phyloP scores from a whole-genome alignment of 1,140 invertebrate species.

The Drosophila grimshawi region DNA sequence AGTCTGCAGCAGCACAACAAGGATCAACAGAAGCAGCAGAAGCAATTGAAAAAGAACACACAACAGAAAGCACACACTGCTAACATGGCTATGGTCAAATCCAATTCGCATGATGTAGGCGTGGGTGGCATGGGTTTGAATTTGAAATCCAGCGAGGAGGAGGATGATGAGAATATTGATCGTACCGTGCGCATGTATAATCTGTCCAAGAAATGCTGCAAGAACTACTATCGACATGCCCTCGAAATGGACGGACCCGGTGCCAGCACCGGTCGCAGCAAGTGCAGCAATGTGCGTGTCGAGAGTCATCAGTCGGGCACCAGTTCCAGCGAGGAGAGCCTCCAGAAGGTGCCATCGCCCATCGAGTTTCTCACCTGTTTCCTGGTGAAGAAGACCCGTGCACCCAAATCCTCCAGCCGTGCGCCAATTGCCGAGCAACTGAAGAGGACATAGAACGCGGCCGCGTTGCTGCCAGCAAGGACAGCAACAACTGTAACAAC shows the following conservation, averaged over 20 bases:
- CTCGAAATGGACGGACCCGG: constrained; percentile 60
- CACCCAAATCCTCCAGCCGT: constrained; percentile 48
- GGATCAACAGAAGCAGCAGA: constrained; percentile 19
- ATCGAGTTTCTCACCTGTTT: constrained; percentile 83
- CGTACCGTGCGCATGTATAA: constrained; percentile 81
- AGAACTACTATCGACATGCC: constrained; percentile 78
- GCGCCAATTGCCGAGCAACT: constrained; percentile 39
- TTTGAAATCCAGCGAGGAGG: constrained; percentile 61
- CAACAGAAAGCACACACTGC: constrained; percentile 23
- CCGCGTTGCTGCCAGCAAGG: constrained; percentile 57
- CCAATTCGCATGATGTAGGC: constrained; percentile 69
- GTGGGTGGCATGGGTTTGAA: constrained; percentile 66
- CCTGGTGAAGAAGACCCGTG: constrained; percentile 74
- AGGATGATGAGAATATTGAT: constrained; percentile 78
- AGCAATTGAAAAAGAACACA: constrained; percentile 9
- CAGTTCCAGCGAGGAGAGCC: constrained; percentile 78
- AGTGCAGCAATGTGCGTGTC: constrained; percentile 62
- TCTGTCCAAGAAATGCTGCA: constrained; percentile 80
- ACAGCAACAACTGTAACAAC: constrained; percentile 17
- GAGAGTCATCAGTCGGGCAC: constrained; percentile 54
- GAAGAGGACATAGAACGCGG: constrained; percentile 76
- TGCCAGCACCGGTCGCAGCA: constrained; percentile 45
- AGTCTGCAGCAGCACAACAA: constrained; percentile 13
- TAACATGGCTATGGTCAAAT: constrained; percentile 63
- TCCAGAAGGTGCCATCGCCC: constrained; percentile 77